A percentile compares a stretch with the other conserved stretches of the same genome.
These are phyloP conservation scores for Pantala flavescens DNA, from an alignment of 1,140 invertebrate species.

Conservation along the genomic window DNA sequence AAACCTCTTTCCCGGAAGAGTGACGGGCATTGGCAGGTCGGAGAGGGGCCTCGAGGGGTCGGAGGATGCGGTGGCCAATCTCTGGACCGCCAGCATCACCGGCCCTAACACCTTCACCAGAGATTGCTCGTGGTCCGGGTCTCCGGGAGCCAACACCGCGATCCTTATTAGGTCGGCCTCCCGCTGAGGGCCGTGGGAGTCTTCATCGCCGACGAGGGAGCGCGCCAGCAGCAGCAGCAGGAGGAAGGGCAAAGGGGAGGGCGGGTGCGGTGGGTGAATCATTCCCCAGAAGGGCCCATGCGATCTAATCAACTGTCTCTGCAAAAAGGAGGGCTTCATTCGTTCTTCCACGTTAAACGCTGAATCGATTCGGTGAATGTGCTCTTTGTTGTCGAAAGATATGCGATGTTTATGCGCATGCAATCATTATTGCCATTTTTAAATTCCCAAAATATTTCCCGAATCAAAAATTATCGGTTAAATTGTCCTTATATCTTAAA, in stretches of 20 bases:
- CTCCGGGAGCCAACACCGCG: conserved; percentile 55
- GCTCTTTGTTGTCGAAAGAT: no score
- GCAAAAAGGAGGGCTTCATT: no score
- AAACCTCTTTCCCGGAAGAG: conserved; percentile 54
- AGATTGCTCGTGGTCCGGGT: conserved; percentile 50
- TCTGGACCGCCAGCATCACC: conserved; percentile 56
- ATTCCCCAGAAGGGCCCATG: background rate
- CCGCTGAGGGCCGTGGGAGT: conserved; percentile 23
- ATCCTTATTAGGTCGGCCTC: conserved; percentile 37
- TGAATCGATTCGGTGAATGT: no score
- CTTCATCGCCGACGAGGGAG: background rate
- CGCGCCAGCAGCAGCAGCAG: background rate
- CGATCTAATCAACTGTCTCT: no score
- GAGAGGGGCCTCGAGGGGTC: conserved; percentile 26
- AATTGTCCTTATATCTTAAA: no score
- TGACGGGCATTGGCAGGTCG: conserved; percentile 32
- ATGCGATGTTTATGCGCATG: no score
- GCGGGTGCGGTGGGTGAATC: conserved; percentile 17
- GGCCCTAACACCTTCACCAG: conserved; percentile 56
- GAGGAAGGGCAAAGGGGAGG: conserved; percentile 26
- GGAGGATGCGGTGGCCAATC: conserved; percentile 33
- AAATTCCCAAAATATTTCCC: no score
- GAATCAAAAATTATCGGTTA: no score
- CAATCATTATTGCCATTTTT: no score
- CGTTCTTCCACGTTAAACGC: no score